Percentiles rank a stretch among this genome's conserved stretches.
Evolutionary conservation across 2,888 invertebrate species (phyloP).

Genomic region (Apoderus coryli): DNA sequence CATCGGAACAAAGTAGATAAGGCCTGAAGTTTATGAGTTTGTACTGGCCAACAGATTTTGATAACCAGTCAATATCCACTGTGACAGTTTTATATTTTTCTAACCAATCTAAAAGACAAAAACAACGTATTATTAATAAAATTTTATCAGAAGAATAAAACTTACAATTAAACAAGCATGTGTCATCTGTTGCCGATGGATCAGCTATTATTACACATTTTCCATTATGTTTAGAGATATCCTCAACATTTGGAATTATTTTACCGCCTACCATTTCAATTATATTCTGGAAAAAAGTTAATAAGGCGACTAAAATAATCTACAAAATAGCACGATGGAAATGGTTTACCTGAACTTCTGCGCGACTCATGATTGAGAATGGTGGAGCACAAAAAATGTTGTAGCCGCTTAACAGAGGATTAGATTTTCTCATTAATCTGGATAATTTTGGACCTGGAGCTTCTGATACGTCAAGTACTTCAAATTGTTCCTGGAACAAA

Average conservation of each 20-base stretch:
- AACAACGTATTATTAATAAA: not conserved
- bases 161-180: conserved; percentile 27
- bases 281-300: conserved; percentile 21
- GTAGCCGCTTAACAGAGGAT: conserved; percentile 35
- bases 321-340: not conserved
- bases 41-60: conserved; percentile 28
- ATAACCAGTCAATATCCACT: conserved; percentile 31
- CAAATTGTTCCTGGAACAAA: conserved; percentile 33
- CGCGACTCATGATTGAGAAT: conserved; percentile 26
- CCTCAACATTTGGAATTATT: conserved; percentile 18
- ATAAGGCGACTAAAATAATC: conserved; percentile 3
- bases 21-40: conserved; percentile 25
- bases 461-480: conserved; percentile 39
- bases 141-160: too few species aligned
- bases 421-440: conserved; percentile 29
- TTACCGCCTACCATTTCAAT: conserved; percentile 24
- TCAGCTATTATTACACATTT: conserved; percentile 20
- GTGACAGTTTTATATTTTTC: conserved; percentile 25
- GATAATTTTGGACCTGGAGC: conserved; percentile 38
- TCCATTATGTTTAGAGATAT: conserved; percentile 12
- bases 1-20: conserved; percentile 26
- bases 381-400: conserved; percentile 39
- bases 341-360: conserved; percentile 25
- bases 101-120: conserved; percentile 27
- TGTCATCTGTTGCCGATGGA: conserved; percentile 24